Evolutionary conservation across 1,140 invertebrate genomes (phyloP), one percentile per base, ranked within the genome.

Genomic region (Drosophila nikananu): DNA sequence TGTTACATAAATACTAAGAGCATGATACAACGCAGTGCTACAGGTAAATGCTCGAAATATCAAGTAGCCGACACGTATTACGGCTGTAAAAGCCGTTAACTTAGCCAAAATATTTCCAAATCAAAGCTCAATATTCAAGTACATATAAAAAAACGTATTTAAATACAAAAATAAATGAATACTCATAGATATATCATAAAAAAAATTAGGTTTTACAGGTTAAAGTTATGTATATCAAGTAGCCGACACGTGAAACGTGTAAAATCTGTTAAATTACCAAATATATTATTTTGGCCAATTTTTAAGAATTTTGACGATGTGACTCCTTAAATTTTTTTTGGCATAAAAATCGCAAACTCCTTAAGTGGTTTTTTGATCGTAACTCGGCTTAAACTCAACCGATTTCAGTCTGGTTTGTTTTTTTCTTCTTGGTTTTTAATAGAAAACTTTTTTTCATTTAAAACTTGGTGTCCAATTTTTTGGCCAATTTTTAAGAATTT

Each of bases 1-100:
- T 0, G 1, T 19, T 27, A 1, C 2, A 9, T 1, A n/a, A 12
- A 8, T 0, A 23, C 13, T 1, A 3, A 12, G 2, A 19, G n/a
- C 1, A n/a, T 19, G 0, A 12, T 5, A 27, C 5, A 27, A n/a
- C 0, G 1, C 12, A 2, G 10, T 27, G 17, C 15, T n/a, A 10
- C 17, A 12, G 1, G 25, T 27, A 12, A 51, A n/a, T n/a, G 4
- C 2, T 27, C 2, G 12, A 25, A 27, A 51, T 27, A 51, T 51
- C 17, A 27, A 27, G 48, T 49, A 49, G 23, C 48, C 48, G 48
- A 49, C 48, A 25, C 4, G 48, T 49, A 4, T 27, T 9, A 10
- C 48, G 23, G 2, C 6, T n/a, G 10, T 46, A 49, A 9, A 23
- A 23, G 10, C 3, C 2, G 5, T 5, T 13, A 23, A 12, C 13